Conservation (phyloP, 2,888 invertebrate species). For the Cylloceria caligata region DNA sequence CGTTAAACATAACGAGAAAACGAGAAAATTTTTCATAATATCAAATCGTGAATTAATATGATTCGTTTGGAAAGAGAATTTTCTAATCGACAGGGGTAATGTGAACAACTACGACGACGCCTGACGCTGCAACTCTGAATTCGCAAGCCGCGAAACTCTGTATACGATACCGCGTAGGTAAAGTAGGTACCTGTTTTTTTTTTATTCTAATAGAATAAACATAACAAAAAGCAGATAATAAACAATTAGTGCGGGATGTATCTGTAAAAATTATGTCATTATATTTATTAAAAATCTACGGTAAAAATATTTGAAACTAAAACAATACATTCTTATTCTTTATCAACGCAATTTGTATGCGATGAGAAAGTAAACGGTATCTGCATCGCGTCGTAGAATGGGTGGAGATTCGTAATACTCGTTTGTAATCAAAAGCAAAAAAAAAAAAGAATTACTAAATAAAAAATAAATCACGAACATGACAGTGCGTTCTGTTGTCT, state of each 20-base stretch:
- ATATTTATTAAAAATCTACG: slow-evolving; percentile 76
- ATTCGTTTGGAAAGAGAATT: slow-evolving; percentile 41
- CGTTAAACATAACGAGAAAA: slow-evolving; percentile 7
- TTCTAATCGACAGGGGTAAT: slow-evolving; percentile 80
- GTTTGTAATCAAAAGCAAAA: slow-evolving; percentile 45
- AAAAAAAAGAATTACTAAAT: slow-evolving; percentile 32
- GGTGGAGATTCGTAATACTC: slow-evolving; percentile 35
- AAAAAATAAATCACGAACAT: neutral
- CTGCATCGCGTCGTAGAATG: slow-evolving; percentile 32
- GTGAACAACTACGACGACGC: slow-evolving; percentile 79
- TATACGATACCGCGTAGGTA: slow-evolving; percentile 85
- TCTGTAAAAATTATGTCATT: slow-evolving; percentile 75
- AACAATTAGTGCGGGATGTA: slow-evolving; percentile 74
- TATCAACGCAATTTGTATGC: slow-evolving; percentile 8
- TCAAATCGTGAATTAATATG: slow-evolving; percentile 1
- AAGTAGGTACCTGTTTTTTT: slow-evolving; percentile 84
- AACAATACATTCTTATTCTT: slow-evolving; percentile 38
- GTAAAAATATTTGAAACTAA: slow-evolving; percentile 30
- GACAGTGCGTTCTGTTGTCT: too few relatives aligned
- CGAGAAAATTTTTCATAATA: slow-evolving; percentile 12
- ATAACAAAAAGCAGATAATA: slow-evolving; percentile 51
- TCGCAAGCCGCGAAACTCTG: slow-evolving; percentile 81
- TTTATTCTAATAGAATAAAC: slow-evolving; percentile 78
- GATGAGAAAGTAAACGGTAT: slow-evolving; percentile 38
- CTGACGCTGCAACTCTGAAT: slow-evolving; percentile 82